These are phyloP conservation scores for Notarius quadriscutis DNA, from an alignment of 2,113 vertebrate genomes.

Conservation along the genomic window DNA sequence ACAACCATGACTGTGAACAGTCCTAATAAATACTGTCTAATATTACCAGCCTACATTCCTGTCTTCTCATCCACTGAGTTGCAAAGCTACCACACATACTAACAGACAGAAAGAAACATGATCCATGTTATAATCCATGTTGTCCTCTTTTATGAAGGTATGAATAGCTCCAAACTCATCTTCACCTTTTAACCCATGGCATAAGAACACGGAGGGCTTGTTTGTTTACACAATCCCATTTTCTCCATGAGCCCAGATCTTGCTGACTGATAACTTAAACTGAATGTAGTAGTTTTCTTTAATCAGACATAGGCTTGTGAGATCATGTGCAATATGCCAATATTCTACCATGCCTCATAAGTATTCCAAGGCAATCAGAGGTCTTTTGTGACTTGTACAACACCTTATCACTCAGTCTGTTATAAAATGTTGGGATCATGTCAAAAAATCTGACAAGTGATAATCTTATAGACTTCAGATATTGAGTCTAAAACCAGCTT, in stretches of 20 bases:
- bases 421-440: background rate
- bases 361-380: background rate
- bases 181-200: background rate
- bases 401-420: background rate
- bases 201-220: background rate
- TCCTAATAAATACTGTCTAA: too few relatives aligned
- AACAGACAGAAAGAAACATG: background rate
- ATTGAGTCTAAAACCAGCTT: background rate
- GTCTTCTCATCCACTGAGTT: background rate
- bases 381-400: background rate
- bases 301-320: slow-evolving; percentile 1
- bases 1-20: too few relatives aligned
- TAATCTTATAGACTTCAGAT: background rate
- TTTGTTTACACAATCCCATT: background rate
- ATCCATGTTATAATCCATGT: background rate
- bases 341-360: background rate
- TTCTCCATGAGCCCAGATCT: background rate
- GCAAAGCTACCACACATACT: background rate
- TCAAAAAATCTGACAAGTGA: background rate
- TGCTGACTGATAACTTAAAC: background rate
- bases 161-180: background rate
- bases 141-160: background rate
- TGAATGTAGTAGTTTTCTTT: background rate
- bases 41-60: background rate
- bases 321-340: background rate